These are phyloP conservation scores for Cairina moschata DNA, from an alignment of 2,113 vertebrate species.

Conservation along the genomic window DNA sequence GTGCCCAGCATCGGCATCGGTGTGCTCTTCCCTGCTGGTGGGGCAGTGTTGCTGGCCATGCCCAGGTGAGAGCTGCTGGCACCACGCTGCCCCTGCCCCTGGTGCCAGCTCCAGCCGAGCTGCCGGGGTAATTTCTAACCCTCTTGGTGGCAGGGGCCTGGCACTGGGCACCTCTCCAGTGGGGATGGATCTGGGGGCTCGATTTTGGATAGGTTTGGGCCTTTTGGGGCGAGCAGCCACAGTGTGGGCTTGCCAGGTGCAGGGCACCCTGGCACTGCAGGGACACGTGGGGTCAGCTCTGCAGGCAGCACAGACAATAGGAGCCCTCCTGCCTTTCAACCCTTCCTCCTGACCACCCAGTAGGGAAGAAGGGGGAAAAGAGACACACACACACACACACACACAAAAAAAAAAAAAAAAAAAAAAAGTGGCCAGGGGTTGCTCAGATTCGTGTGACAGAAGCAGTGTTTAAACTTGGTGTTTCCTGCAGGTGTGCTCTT, in stretches of 20 bases:
- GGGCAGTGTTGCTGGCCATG: not conserved
- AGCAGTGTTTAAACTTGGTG: not conserved
- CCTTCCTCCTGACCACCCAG: slow-evolving; percentile 85
- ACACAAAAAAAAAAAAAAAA: no score
- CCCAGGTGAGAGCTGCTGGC: fast-evolving
- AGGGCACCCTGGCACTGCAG: slow-evolving; percentile 13
- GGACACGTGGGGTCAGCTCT: slow-evolving; percentile 74
- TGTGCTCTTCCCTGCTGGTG: not conserved
- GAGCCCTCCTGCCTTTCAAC: slow-evolving; percentile 75
- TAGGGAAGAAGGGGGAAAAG: slow-evolving; percentile 68
- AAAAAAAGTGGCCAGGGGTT: not conserved
- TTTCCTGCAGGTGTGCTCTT: slow-evolving; percentile 21
- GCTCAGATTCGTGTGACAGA: not conserved
- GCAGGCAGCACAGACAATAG: slow-evolving; percentile 64
- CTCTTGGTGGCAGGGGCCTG: not conserved
- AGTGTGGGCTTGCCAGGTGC: slow-evolving; percentile 68
- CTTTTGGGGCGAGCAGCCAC: not conserved
- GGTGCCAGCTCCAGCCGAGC: not conserved
- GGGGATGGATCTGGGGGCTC: not conserved
- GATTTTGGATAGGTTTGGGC: not conserved
- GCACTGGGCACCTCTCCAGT: not conserved
- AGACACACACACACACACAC: no score
- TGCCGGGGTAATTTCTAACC: fast-evolving
- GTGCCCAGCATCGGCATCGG: not conserved
- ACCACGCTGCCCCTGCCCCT: not conserved